These are phyloP conservation scores for Dicrostonyx torquatus DNA, from an alignment of 2,797 vertebrate species.

Conservation along the genomic window DNA sequence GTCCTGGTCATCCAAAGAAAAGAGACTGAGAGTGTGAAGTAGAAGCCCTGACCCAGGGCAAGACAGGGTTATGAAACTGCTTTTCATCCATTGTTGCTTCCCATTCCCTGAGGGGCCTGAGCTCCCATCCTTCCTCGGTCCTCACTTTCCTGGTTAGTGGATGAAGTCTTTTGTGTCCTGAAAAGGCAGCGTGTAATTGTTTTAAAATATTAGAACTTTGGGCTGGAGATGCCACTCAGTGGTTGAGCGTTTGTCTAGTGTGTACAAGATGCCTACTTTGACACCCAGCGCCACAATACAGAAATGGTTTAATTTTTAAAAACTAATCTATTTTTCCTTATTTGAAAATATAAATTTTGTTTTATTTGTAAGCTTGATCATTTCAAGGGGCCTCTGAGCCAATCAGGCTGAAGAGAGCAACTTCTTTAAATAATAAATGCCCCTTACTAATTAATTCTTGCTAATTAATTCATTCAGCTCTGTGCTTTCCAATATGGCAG, in stretches of 20 bases:
- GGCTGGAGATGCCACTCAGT: not conserved
- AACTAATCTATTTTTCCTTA: not conserved
- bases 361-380: not conserved
- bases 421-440: not conserved
- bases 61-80: accelerated
- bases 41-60: not conserved
- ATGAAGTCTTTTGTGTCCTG: not conserved
- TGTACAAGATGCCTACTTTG: not conserved
- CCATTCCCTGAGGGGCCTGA: accelerated
- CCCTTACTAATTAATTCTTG: not conserved
- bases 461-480: not conserved
- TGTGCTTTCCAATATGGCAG: accelerated
- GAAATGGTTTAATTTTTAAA: not conserved
- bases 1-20: not conserved
- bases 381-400: not conserved
- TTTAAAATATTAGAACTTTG: not conserved
- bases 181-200: not conserved
- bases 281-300: not conserved
- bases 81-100: not conserved
- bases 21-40: not conserved
- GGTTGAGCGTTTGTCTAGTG: not conserved
- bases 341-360: not conserved
- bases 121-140: not conserved
- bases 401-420: not conserved
- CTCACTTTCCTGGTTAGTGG: not conserved